Base-by-base conservation (phyloP, 2,888 invertebrate species). In the Rhorus exstirpatorius region DNA sequence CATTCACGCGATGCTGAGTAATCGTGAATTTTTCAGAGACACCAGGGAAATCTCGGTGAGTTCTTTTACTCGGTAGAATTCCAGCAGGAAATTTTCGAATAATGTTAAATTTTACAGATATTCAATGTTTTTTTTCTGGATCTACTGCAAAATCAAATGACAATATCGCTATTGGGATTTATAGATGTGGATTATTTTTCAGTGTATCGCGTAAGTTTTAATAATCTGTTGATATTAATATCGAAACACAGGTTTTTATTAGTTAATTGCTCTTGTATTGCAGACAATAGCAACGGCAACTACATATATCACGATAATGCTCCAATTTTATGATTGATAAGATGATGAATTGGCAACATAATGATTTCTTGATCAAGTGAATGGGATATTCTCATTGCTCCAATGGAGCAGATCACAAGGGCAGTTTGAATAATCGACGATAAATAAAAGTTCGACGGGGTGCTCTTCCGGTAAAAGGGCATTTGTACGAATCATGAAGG, bases 261-360 rank as follows among this genome's bases (percentile, higher is more conserved):
- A 38, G 4, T 38, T 8, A 46, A 35, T 19, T 51, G 3, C 12
- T 61, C 1, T 53, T 35, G 19, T 35, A 19, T 68, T 55, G 12
- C 70, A 80, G 80, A 63, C 17, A 24, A 19, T 71, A 10, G 35
- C 31, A 21, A 53, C 70, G 0, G 61, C 49, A 19, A 41, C 53
- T 1, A 55, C 21, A 10, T 63, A 78, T 21, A 10, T 78, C 3
- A 21, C 26, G 19, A 78, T 78, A 63, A 78, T 78, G 77, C 35
- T 78, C 35, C 77, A 78, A 78, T 70, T 70, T 78, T 78, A 61
- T 12, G 53, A n/a, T 14, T 70, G 6, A 55, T 17, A 7, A 26
- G 10, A 44, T 14, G 21, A 24, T 35, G 10, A n/a, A n/a, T n/a
- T n/a, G n/a, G n/a, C n/a, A n/a, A n/a, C n/a, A n/a, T n/a, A n/a